Percentiles rank a stretch among this genome's conserved stretches.
Conservation (phyloP, 2,797 vertebrate genomes). For the Hydrolagus colliei region DNA sequence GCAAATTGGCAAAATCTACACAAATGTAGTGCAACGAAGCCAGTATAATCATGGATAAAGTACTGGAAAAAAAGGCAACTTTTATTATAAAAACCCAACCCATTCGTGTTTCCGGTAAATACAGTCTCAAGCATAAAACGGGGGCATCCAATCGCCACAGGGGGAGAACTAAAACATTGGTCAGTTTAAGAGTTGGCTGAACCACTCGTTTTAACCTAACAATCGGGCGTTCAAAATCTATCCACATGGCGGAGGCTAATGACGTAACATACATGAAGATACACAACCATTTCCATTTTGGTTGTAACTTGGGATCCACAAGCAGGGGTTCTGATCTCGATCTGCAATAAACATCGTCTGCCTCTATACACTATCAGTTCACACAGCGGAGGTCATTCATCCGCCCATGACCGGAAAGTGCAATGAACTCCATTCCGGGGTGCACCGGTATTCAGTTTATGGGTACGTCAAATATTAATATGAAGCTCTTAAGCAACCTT, state of each 20-base stretch:
- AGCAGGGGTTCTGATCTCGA: constrained; percentile 2
- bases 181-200: not conserved
- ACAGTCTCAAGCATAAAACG: constrained; percentile 14
- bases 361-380: not conserved
- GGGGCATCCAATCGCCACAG: no score
- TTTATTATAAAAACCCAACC: constrained; percentile 52
- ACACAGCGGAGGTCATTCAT: not conserved
- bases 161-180: not conserved
- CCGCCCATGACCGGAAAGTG: not conserved
- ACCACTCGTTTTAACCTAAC: not conserved
- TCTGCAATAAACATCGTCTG: not conserved
- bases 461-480: constrained; percentile 15
- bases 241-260: not conserved
- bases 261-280: not conserved
- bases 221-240: not conserved
- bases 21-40: constrained; percentile 52
- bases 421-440: not conserved
- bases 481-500: not conserved
- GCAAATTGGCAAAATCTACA: not conserved
- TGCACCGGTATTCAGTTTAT: not conserved
- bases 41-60: constrained; percentile 60
- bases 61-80: constrained; percentile 60
- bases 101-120: constrained; percentile 42
- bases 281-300: not conserved
- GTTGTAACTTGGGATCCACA: constrained; percentile 15